Base-by-base conservation (phyloP, 2,797 vertebrate species). In the Aeoliscus strigatus region DNA sequence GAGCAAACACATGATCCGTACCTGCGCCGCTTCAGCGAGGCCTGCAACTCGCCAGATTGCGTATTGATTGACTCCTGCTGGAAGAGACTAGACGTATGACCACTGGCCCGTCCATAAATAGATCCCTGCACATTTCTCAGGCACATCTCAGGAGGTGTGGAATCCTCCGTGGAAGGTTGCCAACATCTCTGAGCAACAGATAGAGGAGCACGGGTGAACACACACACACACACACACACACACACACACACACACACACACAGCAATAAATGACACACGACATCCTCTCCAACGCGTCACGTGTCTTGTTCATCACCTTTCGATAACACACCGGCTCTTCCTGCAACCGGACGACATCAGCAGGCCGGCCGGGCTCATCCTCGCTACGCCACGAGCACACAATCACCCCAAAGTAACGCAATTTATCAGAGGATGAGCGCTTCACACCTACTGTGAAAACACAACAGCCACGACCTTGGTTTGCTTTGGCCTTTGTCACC, bases 251-350 rank as follows among this genome's bases (percentile, higher is more conserved):
- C n/a, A n/a, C n/a, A n/a, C n/a, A n/a, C n/a, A n/a, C n/a, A n/a
- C n/a, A n/a, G n/a, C 62, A 46, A 70, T 28, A 21, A 39, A 73
- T 14, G 51, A 52, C 54, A 56, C 64, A 66, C 75, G 71, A 83
- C 51, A 70, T 87, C 82, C 83, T 81, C 39, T 61, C 41, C 18
- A 28, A 34, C 17, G 42, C 53, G 44, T 63, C 28, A 9, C 32
- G 48, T 39, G 66, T 89, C 80, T 81, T 87, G 83, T 86, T 86
- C 82, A 78, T 69, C 2, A 25, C 9, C 14, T 62, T 72, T 56
- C 65, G 75, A 69, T 70, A n/a, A 73, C 34, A 61, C 46, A 23
- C 46, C 45, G 28, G 28, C 16, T 59, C 47, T 73, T 79, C 67
- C 69, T 65, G 63, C 54, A 60, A n/a, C 54, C 17, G 16, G 12